These are phyloP conservation scores for Gryllus bimaculatus DNA, from an alignment of 1,140 invertebrate species.

Conservation along the genomic window DNA sequence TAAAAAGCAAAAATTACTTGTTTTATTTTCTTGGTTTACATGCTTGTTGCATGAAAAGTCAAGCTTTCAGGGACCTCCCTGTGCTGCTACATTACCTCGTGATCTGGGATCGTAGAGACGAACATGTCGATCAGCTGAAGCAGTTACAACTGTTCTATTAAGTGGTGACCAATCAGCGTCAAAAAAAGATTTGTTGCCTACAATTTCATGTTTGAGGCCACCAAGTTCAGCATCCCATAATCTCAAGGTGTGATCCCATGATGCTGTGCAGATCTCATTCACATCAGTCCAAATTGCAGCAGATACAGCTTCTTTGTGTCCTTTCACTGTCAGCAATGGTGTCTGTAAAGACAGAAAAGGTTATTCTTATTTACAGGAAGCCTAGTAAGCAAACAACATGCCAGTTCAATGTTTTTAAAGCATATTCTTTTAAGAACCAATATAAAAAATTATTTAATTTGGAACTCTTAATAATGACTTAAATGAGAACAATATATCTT, in stretches of 20 bases:
- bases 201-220: slow-evolving; percentile 69
- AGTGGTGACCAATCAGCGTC: slow-evolving; percentile 72
- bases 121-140: slow-evolving; percentile 82
- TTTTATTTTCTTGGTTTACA: too few relatives aligned
- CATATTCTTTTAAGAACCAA: not conserved
- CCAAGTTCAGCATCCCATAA: slow-evolving; percentile 87
- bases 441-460: not conserved
- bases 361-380: too few relatives aligned
- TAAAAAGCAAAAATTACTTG: too few relatives aligned
- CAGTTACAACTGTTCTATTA: slow-evolving; percentile 65
- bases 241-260: slow-evolving; percentile 93
- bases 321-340: slow-evolving; percentile 78
- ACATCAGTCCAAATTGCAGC: slow-evolving; percentile 72
- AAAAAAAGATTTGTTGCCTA: slow-evolving; percentile 87
- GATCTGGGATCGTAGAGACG: slow-evolving; percentile 85
- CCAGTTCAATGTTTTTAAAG: not conserved
- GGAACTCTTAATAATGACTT: too few relatives aligned
- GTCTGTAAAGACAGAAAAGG: slow-evolving; percentile 44
- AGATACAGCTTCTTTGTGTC: slow-evolving; percentile 85
- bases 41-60: too few relatives aligned
- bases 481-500: too few relatives aligned
- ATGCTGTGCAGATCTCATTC: slow-evolving; percentile 69
- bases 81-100: slow-evolving; percentile 45
- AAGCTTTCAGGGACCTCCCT: too few relatives aligned
- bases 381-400: too few relatives aligned